Percentiles rank a stretch among this genome's conserved stretches.
Evolutionary conservation across 2,797 vertebrate species (phyloP).

Genomic region (Dendrocincla fuliginosa): DNA sequence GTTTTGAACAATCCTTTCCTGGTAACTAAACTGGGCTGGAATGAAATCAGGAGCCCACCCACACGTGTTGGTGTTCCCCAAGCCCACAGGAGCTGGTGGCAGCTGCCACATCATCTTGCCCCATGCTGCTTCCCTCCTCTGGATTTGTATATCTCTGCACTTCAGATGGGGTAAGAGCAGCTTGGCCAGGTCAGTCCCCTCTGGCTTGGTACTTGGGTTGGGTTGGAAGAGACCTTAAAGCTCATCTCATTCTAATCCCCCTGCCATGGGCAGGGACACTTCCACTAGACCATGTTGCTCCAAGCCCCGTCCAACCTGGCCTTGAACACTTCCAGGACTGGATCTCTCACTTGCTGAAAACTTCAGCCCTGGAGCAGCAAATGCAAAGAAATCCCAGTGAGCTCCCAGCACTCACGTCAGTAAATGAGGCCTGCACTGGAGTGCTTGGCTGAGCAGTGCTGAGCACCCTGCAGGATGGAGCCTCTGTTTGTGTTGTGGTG

Average conservation of each 20-base stretch:
- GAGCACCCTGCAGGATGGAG: not conserved
- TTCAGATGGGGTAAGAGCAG: rapidly evolving
- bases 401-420: not conserved
- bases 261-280: not conserved
- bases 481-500: not conserved
- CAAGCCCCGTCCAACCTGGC: not conserved
- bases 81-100: not conserved
- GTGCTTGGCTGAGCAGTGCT: not conserved
- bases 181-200: not conserved
- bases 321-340: not conserved
- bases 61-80: rapidly evolving
- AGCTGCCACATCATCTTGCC: not conserved
- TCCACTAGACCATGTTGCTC: not conserved
- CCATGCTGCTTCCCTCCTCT: rapidly evolving
- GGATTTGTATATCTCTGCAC: not conserved
- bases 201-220: not conserved
- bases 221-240: not conserved
- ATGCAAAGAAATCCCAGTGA: rapidly evolving
- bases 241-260: not conserved
- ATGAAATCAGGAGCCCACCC: not conserved
- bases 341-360: not conserved
- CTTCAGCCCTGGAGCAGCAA: not conserved
- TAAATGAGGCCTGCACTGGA: not conserved
- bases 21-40: not conserved
- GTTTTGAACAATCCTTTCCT: not conserved